Percentiles rank a stretch among this genome's conserved stretches.
Evolutionary conservation across 2,113 vertebrate species (phyloP).

Genomic region (Peromyscus leucopus): DNA sequence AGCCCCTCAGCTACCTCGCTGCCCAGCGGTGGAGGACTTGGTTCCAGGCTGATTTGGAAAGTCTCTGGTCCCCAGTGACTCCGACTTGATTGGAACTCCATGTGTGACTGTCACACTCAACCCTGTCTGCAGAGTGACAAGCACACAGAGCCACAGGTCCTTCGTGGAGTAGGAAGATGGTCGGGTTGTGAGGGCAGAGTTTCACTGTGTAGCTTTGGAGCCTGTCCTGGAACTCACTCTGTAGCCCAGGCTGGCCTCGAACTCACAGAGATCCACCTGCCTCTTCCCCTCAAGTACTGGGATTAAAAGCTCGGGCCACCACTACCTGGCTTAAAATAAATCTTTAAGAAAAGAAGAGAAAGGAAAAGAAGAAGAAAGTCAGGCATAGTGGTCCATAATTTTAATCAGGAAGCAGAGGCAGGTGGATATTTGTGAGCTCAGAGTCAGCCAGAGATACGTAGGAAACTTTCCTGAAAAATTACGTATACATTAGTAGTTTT

Average conservation of each 20-base stretch:
- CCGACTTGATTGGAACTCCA: not conserved
- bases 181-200: not conserved
- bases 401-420: too few species aligned
- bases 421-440: too few species aligned
- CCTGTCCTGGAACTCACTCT: not conserved
- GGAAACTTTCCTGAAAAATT: too few species aligned
- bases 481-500: too few species aligned
- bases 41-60: not conserved
- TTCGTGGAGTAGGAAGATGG: not conserved
- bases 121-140: not conserved
- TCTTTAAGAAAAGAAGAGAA: too few species aligned
- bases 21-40: not conserved
- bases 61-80: not conserved
- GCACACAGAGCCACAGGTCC: too few species aligned
- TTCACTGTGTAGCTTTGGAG: not conserved
- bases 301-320: not conserved
- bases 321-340: too few species aligned
- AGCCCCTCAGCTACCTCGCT: not conserved
- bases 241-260: not conserved
- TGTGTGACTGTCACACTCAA: not conserved
- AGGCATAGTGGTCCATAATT: too few species aligned
- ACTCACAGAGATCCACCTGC: not conserved
- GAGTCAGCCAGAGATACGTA: too few species aligned
- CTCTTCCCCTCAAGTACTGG: not conserved
- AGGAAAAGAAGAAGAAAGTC: too few species aligned